Percentiles rank a stretch among this genome's conserved stretches.
Conservation (phyloP, 2,888 invertebrate species). For the Nomada ferruginata region DNA sequence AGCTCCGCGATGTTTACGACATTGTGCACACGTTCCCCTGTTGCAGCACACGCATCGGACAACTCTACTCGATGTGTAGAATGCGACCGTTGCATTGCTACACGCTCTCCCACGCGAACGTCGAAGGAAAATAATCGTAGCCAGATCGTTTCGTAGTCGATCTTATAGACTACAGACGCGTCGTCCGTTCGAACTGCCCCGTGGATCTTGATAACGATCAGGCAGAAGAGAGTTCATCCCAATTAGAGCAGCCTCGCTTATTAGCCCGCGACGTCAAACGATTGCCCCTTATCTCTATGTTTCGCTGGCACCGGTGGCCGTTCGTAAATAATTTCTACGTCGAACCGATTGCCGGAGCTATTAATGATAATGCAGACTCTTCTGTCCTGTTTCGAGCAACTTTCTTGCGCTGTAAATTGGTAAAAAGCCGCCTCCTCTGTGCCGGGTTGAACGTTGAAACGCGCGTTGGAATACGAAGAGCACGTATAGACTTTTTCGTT, state of each 20-base stretch:
- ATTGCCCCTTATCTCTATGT: slow-evolving; percentile 37
- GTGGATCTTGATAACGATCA: slow-evolving; percentile 35
- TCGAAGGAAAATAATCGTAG: not conserved
- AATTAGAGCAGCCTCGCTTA: slow-evolving; percentile 45
- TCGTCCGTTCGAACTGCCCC: slow-evolving; percentile 19
- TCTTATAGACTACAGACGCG: not conserved
- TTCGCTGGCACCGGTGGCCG: slow-evolving; percentile 2
- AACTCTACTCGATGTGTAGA: not conserved
- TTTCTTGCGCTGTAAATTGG: no score
- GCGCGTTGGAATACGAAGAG: no score
- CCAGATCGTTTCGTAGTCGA: slow-evolving; percentile 15
- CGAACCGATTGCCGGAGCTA: slow-evolving; percentile 12
- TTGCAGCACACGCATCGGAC: slow-evolving; percentile 14
- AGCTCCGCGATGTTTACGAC: slow-evolving; percentile 45
- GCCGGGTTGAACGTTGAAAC: no score
- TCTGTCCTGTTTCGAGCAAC: not conserved
- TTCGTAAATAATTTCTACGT: slow-evolving; percentile 50
- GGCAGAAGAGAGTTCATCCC: slow-evolving; percentile 26
- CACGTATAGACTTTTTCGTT: no score
- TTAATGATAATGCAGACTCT: slow-evolving; percentile 20
- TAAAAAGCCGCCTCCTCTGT: no score
- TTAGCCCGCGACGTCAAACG: slow-evolving; percentile 44
- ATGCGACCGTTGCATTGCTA: not conserved
- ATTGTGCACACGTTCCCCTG: slow-evolving; percentile 4
- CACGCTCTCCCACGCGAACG: slow-evolving; percentile 12